phyloP scores from a whole-genome alignment of 2,797 vertebrate genomes.

The Gambusia yucatana region DNA sequence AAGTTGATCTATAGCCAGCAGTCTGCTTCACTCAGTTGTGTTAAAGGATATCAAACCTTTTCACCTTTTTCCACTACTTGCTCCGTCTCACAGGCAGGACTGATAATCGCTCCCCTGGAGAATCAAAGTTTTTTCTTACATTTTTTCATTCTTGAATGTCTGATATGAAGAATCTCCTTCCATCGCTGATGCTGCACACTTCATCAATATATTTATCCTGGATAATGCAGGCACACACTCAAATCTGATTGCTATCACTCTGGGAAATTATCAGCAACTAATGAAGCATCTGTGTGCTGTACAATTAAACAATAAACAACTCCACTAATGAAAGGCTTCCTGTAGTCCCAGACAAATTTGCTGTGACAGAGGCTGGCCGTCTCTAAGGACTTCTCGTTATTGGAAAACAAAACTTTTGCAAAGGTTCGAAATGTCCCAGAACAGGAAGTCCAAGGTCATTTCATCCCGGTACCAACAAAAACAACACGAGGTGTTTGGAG shows the following conservation, averaged over 20 bases:
- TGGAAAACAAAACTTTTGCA: constrained; percentile 26
- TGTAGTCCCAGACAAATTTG: constrained; percentile 40
- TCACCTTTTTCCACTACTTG: constrained; percentile 2
- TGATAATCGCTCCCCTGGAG: too few species aligned
- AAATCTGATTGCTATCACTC: constrained; percentile 23
- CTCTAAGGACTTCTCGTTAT: constrained; percentile 29
- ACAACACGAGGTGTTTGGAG: constrained; percentile 34
- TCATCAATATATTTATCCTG: neutral
- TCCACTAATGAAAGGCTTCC: constrained; percentile 13
- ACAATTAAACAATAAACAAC: constrained; percentile 20
- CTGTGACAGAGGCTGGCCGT: constrained; percentile 28
- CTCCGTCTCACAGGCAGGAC: too few species aligned
- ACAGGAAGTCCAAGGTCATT: constrained; percentile 50
- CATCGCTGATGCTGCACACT: neutral
- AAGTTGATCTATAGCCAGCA: too few species aligned
- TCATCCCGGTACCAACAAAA: constrained; percentile 16
- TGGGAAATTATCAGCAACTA: constrained; percentile 25
- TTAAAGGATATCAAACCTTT: neutral
- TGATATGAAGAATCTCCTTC: neutral
- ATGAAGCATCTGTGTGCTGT: constrained; percentile 29
- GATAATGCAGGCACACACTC: constrained; percentile 4
- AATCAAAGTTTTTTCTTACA: too few species aligned
- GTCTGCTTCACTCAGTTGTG: neutral
- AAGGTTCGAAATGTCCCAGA: constrained; percentile 20
- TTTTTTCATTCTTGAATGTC: neutral